phyloP scores from a whole-genome alignment of 2,888 invertebrate genomes.

The Epistrophe eligans region DNA sequence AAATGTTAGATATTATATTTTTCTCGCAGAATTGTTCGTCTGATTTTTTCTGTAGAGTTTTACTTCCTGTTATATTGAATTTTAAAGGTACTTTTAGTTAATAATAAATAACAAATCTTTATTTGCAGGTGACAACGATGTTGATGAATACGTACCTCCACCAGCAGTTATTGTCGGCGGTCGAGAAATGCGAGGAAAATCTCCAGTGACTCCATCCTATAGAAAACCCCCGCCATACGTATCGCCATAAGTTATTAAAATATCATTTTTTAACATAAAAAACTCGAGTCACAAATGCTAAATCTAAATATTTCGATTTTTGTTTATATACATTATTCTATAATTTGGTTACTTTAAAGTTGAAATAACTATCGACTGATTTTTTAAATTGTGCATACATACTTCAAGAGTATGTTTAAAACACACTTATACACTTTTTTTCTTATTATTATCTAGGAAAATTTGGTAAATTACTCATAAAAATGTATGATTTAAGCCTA shows the following conservation, averaged over 20 bases:
- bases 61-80: too few relatives aligned
- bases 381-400: constrained; percentile 36
- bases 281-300: constrained; percentile 65
- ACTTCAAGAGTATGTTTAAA: constrained; percentile 46
- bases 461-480: constrained; percentile 32
- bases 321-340: constrained; percentile 24
- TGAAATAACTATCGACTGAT: constrained; percentile 66
- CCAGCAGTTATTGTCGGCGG: constrained; percentile 88
- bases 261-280: constrained; percentile 44
- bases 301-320: constrained; percentile 36
- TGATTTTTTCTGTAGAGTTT: too few relatives aligned
- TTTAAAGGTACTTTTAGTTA: too few relatives aligned
- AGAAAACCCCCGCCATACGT: constrained; percentile 98
- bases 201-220: constrained; percentile 95
- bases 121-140: constrained; percentile 83
- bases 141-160: constrained; percentile 95
- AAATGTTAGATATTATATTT: too few relatives aligned
- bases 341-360: constrained; percentile 44
- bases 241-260: constrained; percentile 91
- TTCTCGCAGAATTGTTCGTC: too few relatives aligned
- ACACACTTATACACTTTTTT: constrained; percentile 35
- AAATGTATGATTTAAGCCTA: constrained; percentile 42
- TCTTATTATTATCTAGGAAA: constrained; percentile 29
- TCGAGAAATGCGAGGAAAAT: constrained; percentile 89
- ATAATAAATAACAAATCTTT: background rate